phyloP scores from a whole-genome alignment of 2,888 invertebrate species.

The Luperina nickerlii region DNA sequence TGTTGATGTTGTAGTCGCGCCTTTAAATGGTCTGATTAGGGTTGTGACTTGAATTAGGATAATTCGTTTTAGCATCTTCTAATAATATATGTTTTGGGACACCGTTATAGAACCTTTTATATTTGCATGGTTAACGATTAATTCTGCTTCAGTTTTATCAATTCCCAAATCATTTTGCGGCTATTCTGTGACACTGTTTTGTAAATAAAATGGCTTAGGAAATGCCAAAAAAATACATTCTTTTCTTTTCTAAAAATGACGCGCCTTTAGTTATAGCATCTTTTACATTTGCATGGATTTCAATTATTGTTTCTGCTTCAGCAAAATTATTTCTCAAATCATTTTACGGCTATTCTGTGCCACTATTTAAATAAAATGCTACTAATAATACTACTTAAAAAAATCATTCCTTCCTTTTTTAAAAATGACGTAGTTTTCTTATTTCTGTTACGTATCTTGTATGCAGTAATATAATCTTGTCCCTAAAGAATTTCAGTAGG shows the following conservation, averaged over 20 bases:
- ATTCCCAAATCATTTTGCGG: neutral
- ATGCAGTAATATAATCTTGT: conserved; percentile 24
- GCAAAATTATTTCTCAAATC: neutral
- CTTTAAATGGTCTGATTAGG: conserved; percentile 42
- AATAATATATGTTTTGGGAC: neutral
- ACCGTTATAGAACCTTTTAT: neutral
- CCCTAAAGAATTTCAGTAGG: conserved; percentile 31
- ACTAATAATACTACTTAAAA: neutral
- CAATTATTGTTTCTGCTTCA: neutral
- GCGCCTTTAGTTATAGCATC: neutral
- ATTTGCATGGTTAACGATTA: neutral
- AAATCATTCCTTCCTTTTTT: neutral
- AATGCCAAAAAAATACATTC: neutral
- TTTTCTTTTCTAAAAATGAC: neutral
- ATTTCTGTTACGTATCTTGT: neutral
- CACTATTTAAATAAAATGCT: neutral
- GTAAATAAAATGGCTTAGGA: neutral
- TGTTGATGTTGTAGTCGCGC: conserved; percentile 11
- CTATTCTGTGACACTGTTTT: neutral
- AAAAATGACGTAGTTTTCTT: conserved; percentile 15
- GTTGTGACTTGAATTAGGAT: conserved; percentile 44
- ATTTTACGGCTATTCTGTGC: neutral
- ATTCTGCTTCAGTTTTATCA: neutral
- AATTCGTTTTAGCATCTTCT: neutral
- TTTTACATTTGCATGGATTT: neutral